phyloP scores from a whole-genome alignment of 2,113 vertebrate species.

The Brachypodius melanocephalos region DNA sequence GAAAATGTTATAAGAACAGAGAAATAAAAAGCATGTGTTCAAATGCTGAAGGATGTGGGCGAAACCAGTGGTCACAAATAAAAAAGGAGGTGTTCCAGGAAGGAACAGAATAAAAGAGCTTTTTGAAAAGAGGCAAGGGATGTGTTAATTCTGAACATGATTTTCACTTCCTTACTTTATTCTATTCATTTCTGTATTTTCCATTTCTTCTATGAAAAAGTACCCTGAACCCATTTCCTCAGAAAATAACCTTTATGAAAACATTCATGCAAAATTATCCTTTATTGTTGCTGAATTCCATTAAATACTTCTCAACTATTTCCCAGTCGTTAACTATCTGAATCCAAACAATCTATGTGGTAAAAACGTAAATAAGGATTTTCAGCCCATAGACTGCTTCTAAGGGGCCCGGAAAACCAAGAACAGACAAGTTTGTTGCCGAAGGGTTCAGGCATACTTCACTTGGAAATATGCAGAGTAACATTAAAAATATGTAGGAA shows the following conservation, averaged over 20 bases:
- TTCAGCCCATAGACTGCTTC: background rate
- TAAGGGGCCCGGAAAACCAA: background rate
- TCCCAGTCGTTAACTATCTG: slow-evolving; percentile 30
- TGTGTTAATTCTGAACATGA: background rate
- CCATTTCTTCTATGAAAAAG: slow-evolving; percentile 17
- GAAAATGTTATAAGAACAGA: background rate
- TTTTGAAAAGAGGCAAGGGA: background rate
- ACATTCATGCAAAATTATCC: background rate
- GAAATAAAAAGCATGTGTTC: background rate
- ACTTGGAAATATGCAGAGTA: background rate
- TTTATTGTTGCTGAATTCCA: slow-evolving; percentile 30
- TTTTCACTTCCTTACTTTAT: background rate
- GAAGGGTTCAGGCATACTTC: background rate
- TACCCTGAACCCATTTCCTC: background rate
- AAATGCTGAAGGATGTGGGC: background rate
- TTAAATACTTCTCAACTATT: slow-evolving; percentile 15
- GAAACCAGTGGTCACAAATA: background rate
- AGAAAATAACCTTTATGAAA: background rate
- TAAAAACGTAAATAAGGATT: background rate
- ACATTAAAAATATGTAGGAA: background rate
- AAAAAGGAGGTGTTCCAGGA: slow-evolving; percentile 22
- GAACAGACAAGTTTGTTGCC: background rate
- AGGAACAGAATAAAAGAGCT: background rate
- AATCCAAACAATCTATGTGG: slow-evolving; percentile 22
- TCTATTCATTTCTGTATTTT: background rate